These are phyloP conservation scores for Canis aureus DNA, from an alignment of 2,113 vertebrate genomes.

Conservation along the genomic window DNA sequence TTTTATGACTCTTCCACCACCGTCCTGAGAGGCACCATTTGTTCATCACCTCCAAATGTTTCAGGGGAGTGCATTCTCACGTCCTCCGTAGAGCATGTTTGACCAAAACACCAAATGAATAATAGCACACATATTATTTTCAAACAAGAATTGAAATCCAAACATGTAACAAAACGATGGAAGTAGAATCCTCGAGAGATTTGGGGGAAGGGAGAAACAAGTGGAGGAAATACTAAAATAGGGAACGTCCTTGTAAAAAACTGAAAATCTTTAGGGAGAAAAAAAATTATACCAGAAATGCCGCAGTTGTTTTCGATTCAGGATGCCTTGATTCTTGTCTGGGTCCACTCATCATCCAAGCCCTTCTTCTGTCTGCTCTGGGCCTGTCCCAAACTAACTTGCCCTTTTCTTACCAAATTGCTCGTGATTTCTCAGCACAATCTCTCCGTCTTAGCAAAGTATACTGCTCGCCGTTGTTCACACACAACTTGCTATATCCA, in stretches of 20 bases:
- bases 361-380: not conserved
- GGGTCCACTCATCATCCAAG: not conserved
- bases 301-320: not conserved
- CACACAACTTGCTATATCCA: not conserved
- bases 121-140: not conserved
- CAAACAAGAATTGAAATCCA: conserved; percentile 16
- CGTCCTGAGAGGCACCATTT: not conserved
- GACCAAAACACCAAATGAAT: not conserved
- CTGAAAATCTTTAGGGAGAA: not conserved
- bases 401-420: not conserved
- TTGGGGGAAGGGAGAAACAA: not conserved
- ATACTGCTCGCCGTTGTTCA: fast-evolving
- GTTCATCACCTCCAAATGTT: not conserved
- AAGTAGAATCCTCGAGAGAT: not conserved
- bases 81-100: not conserved
- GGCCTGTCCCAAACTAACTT: not conserved
- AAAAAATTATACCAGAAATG: conserved; percentile 22
- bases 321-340: not conserved
- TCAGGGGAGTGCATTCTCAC: not conserved
- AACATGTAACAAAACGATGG: not conserved
- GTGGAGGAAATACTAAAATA: conserved; percentile 50
- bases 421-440: not conserved
- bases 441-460: not conserved
- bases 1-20: conserved; percentile 34
- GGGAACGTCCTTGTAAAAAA: conserved; percentile 23